Evolutionary conservation across 2,888 invertebrate genomes (phyloP).

Genomic region (Nematopogon swammerdamellus): DNA sequence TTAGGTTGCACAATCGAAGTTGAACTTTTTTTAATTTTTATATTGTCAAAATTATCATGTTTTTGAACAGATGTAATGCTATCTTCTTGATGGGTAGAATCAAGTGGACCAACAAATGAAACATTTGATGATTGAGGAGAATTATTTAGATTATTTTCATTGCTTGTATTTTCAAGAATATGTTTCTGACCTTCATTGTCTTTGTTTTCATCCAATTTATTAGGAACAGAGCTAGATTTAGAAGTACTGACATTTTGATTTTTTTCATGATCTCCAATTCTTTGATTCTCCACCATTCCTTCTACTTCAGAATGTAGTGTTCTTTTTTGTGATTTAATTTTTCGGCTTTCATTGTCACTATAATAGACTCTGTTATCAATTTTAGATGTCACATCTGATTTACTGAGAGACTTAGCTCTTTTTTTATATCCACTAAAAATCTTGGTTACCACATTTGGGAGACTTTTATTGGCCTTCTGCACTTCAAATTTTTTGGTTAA

Average conservation of each 20-base stretch:
- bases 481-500: no score
- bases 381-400: not conserved
- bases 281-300: not conserved
- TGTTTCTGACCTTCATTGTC: not conserved
- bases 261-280: not conserved
- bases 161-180: no score
- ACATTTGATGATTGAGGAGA: not conserved
- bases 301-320: not conserved
- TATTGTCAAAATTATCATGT: slow-evolving; percentile 1
- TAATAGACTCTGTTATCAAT: not conserved
- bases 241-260: not conserved
- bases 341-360: not conserved
- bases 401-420: not conserved
- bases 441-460: no score
- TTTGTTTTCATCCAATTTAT: not conserved
- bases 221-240: not conserved
- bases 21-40: slow-evolving; percentile 16
- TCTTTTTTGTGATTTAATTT: not conserved
- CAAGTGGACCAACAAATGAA: no score
- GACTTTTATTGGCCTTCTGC: no score
- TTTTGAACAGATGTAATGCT: not conserved
- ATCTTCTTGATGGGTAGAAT: not conserved
- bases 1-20: slow-evolving; percentile 14
- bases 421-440: not conserved
- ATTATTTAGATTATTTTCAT: not conserved